Evolutionary conservation across 2,888 invertebrate species (phyloP), one percentile per base, ranked within the genome.

Genomic region (Myopa testacea): DNA sequence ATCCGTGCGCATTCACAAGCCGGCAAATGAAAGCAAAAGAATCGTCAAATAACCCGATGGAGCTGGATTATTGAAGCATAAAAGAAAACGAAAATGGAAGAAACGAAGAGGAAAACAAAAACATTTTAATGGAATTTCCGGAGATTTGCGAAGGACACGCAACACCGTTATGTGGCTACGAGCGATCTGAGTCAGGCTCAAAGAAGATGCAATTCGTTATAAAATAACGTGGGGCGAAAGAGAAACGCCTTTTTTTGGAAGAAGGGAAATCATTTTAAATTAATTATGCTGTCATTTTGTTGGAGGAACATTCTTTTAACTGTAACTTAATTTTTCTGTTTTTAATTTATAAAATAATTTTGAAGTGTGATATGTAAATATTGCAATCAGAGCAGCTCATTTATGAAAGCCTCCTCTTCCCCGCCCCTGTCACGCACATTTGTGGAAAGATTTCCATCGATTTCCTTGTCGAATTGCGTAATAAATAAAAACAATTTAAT

Each of bases 71-170:
- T 38, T 65, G 34, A 38, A 38, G 65, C 65, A 75, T 37, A 16
- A 75, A 65, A 68, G 58, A 16, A 60, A 37, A 52, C 10, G 16
- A 63, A 26, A 50, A 60, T 3, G 14, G n/a, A n/a, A n/a, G n/a
- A 50, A 63, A 55, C 34, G 10, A 50, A 73, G 26, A 50, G 4
- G 26, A 73, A 50, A 73, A 62, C n/a, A 73, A 73, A 74, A 74
- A 4, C 68, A 68, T 52, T 37, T 75, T 68, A 75, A 75, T 75
- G 75, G 55, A 75, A 75, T 75, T 75, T 75, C 75, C 75, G 68
- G 68, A 38, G 38, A 75, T 68, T 68, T 68, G 60, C 34, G 19
- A 67, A 58, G 38, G 58, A 60, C 67, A 75, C 60, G 67, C 75
- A 73, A 73, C 40, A 73, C 50, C 40, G 50, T 50, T 62, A 63